Conservation (phyloP, 2,888 invertebrate species). For the Melangyna quadrimaculata region DNA sequence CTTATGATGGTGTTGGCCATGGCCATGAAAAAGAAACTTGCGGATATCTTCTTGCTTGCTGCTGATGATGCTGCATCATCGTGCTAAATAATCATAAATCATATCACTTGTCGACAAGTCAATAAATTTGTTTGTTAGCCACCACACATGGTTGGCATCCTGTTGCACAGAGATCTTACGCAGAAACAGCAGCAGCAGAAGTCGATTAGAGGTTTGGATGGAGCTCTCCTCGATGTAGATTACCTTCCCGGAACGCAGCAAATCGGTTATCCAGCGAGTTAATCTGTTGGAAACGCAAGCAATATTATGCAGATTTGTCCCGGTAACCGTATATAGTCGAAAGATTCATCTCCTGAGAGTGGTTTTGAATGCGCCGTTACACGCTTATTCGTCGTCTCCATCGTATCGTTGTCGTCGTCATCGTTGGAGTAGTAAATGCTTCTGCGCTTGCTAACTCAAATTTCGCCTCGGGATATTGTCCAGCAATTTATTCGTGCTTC, state of each 20-base stretch:
- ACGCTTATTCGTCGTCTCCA: slow-evolving; percentile 37
- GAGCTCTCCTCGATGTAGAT: slow-evolving; percentile 63
- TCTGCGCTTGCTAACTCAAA: slow-evolving; percentile 50
- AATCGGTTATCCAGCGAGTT: slow-evolving; percentile 59
- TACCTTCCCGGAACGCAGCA: slow-evolving; percentile 63
- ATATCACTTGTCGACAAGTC: slow-evolving; percentile 79
- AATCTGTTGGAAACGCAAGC: slow-evolving; percentile 52
- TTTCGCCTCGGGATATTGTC: slow-evolving; percentile 66
- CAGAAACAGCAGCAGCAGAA: slow-evolving; percentile 62
- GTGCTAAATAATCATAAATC: slow-evolving; percentile 80
- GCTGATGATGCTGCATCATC: slow-evolving; percentile 73
- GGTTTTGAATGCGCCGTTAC: slow-evolving; percentile 69
- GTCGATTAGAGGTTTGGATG: slow-evolving; percentile 57
- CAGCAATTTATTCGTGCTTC: slow-evolving; percentile 71
- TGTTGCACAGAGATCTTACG: slow-evolving; percentile 42
- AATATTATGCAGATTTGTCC: slow-evolving; percentile 69
- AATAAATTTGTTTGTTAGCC: slow-evolving; percentile 76
- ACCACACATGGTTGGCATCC: slow-evolving; percentile 74
- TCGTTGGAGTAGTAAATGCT: slow-evolving; percentile 12
- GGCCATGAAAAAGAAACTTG: slow-evolving; percentile 36
- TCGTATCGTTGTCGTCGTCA: neutral
- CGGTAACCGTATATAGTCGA: slow-evolving; percentile 36
- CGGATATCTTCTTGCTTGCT: slow-evolving; percentile 22
- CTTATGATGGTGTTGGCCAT: slow-evolving; percentile 34
- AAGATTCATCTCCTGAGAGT: slow-evolving; percentile 64